A percentile compares a stretch with the other conserved stretches of the same genome.
Evolutionary conservation across 23 tunicate genomes (phyloP).

Genomic region (Trididemnum nubilum): DNA sequence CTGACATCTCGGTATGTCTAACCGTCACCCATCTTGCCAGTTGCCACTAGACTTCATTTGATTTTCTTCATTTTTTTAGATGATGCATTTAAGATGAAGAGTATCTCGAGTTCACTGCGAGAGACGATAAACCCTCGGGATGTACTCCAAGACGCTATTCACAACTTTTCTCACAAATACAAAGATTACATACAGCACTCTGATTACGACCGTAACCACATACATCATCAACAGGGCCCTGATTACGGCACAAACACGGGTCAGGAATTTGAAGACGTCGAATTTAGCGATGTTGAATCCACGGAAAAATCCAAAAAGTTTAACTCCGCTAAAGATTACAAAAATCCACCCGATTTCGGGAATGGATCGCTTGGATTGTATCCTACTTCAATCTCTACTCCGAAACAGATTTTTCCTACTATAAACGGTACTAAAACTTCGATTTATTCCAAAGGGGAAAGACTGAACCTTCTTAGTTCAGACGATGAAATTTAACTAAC

Average conservation of each 20-base stretch:
- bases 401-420: background rate
- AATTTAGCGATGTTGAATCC: background rate
- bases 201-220: conserved; percentile 8
- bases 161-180: conserved; percentile 82
- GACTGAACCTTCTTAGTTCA: conserved; percentile 54
- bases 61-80: background rate
- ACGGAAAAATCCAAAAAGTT: background rate
- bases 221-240: background rate
- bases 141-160: conserved; percentile 88
- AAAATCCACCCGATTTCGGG: background rate
- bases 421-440: background rate
- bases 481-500: conserved; percentile 59
- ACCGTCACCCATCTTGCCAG: no score
- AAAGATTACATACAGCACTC: conserved; percentile 80
- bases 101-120: conserved; percentile 78
- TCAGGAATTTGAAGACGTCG: background rate
- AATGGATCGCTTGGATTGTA: no score
- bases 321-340: background rate
- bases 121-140: conserved; percentile 88
- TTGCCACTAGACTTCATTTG: no score
- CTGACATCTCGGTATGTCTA: no score
- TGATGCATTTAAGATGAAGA: conserved; percentile 43
- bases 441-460: conserved; percentile 27
- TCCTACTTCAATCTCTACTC: background rate
- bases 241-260: background rate